Evolutionary conservation across 2,113 vertebrate genomes (phyloP), one percentile per base, ranked within the genome.

Genomic region (Vidua chalybeata): DNA sequence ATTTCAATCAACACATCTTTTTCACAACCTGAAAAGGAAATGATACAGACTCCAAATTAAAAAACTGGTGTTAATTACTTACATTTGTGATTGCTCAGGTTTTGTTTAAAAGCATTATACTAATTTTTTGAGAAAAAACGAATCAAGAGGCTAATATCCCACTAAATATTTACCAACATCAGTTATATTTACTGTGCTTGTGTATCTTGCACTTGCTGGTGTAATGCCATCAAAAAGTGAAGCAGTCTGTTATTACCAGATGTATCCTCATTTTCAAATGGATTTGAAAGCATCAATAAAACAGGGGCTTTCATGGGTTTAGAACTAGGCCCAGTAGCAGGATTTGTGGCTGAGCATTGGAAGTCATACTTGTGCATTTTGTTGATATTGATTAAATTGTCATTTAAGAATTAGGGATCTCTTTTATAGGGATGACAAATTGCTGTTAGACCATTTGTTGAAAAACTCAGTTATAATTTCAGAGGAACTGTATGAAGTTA

Each of bases 1-100:
- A 98, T 89, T 78, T 97, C 94, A 63, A 98, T 98, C 94, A 98
- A 59, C 84, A 98, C 54, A 37, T 98, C 98, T 91, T 98, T 98
- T 82, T 98, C 96, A 81, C 98, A 98, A 22, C 95, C 98, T 98
- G 96, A 22, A 80, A 96, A 82, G 45, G 52, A 96, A 93, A 86
- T 0, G 17, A 80, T 41, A 68, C 21, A 89, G 64, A 62, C 51
- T 56, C n/a, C 77, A 64, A 71, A 75, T 97, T 39, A 88, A 20
- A 6, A 7, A 85, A 39, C 43, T 35, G 7, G 7, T 49, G 14
- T 59, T 87, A 59, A 51, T 91, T 72, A 79, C 35, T 89, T 69
- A 26, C 2, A 10, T 48, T 67, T 84, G 46, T 73, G 51, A 62
- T 59, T 66, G 27, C 33, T 84, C 0, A 0, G 73, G 20, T 64